A percentile compares a stretch with the other conserved stretches of the same genome.
phyloP scores from a whole-genome alignment of 2,888 invertebrate species.

The Cataglyphis cursor region DNA sequence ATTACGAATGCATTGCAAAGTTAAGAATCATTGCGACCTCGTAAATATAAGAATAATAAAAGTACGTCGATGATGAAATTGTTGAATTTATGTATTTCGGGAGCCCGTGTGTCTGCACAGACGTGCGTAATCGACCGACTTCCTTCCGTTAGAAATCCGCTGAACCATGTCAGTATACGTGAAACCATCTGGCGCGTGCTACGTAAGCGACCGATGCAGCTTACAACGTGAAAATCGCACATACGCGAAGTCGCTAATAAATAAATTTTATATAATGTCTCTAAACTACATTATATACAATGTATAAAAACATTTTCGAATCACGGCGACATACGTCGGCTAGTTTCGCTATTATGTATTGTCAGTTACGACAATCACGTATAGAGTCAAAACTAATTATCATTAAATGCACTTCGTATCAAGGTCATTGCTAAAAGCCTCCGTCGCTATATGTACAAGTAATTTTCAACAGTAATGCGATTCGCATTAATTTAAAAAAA shows the following conservation, averaged over 20 bases:
- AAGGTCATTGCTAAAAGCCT: background rate
- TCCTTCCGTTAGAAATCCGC: slow-evolving; percentile 71
- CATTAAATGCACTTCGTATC: background rate
- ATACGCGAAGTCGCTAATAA: background rate
- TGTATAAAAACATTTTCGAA: background rate
- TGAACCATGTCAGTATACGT: slow-evolving; percentile 59
- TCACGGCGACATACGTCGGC: background rate
- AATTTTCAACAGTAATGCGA: background rate
- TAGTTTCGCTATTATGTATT: too few species aligned
- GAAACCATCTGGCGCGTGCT: slow-evolving; percentile 70
- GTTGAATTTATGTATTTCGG: slow-evolving; percentile 22
- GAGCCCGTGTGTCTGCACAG: slow-evolving; percentile 40
- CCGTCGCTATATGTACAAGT: background rate
- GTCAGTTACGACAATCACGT: background rate
- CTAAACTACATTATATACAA: background rate
- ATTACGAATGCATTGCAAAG: background rate
- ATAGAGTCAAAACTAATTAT: background rate
- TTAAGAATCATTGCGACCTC: background rate
- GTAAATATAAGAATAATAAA: background rate
- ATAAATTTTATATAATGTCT: background rate
- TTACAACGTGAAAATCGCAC: slow-evolving; percentile 46
- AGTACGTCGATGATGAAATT: background rate
- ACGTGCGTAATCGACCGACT: slow-evolving; percentile 68
- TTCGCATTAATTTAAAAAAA: background rate
- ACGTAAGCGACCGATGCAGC: slow-evolving; percentile 55